Percentiles rank a stretch among this genome's conserved stretches.
phyloP scores from a whole-genome alignment of 2,797 vertebrate species.

The Botia almorhae region DNA sequence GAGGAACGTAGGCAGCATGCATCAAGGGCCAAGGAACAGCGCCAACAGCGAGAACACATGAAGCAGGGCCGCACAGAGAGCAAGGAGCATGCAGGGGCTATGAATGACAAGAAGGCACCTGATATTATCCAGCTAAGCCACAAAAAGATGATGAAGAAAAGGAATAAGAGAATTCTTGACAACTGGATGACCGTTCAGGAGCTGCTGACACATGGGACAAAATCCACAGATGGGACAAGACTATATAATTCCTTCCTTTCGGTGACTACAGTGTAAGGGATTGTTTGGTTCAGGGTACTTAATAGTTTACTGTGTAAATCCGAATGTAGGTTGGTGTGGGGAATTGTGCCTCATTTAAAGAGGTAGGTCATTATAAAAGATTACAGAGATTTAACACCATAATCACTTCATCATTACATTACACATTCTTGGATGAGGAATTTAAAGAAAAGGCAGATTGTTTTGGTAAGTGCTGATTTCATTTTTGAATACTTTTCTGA shows the following conservation, averaged over 20 bases:
- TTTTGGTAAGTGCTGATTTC: background rate
- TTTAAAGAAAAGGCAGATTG: background rate
- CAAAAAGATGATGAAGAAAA: constrained; percentile 98
- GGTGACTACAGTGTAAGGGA: constrained; percentile 91
- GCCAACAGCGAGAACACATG: constrained; percentile 86
- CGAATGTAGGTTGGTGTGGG: background rate
- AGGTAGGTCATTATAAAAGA: background rate
- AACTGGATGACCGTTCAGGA: constrained; percentile 99
- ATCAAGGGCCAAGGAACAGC: constrained; percentile 87
- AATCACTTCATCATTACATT: background rate
- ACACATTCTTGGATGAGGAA: background rate
- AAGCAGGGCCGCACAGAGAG: constrained; percentile 89
- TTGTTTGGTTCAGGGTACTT: background rate
- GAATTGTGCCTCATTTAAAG: constrained; percentile 29
- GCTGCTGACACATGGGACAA: constrained; percentile 93
- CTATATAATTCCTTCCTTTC: constrained; percentile 94
- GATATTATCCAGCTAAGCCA: constrained; percentile 97
- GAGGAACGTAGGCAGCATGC: constrained; percentile 92
- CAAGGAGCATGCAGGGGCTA: constrained; percentile 77
- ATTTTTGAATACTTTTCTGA: background rate
- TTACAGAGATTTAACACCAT: background rate
- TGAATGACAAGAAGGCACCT: constrained; percentile 84
- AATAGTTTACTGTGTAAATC: constrained; percentile 42
- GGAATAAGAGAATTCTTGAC: constrained; percentile 96
- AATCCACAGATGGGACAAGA: constrained; percentile 89